A percentile compares a stretch with the other conserved stretches of the same genome.
These are phyloP conservation scores for Eleutherodactylus coqui DNA, from an alignment of 2,797 vertebrate genomes.

Conservation along the genomic window DNA sequence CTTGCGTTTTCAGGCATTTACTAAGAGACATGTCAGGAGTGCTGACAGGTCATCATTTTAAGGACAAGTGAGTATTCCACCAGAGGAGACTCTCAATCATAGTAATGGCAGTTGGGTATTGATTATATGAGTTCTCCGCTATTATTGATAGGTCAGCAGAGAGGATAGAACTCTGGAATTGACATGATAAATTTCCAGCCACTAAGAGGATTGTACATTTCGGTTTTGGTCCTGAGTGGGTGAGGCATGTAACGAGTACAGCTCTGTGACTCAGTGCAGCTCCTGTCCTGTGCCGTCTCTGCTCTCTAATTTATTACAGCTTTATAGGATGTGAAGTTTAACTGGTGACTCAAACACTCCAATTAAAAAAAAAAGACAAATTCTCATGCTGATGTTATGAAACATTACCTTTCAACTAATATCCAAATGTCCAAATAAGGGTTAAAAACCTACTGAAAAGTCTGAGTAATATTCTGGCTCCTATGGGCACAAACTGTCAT, in stretches of 20 bases:
- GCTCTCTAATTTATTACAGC: slow-evolving; percentile 10
- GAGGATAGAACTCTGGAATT: neutral
- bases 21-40: too few relatives aligned
- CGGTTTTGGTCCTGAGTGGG: too few relatives aligned
- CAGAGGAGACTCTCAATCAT: neutral
- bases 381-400: neutral
- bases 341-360: neutral
- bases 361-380: neutral
- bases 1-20: too few relatives aligned
- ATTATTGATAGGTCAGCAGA: slow-evolving; percentile 15
- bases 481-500: too few relatives aligned
- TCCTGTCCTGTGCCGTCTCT: neutral
- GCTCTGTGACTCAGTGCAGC: neutral
- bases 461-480: too few relatives aligned
- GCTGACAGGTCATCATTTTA: too few relatives aligned
- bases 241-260: too few relatives aligned
- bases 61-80: neutral
- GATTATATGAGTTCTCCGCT: neutral
- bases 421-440: neutral
- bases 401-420: neutral
- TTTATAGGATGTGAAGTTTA: neutral
- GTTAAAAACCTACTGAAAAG: too few relatives aligned
- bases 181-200: slow-evolving; percentile 1
- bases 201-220: neutral
- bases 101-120: neutral